Conservation (phyloP, 2,113 vertebrate species). For the Tichodroma muraria region DNA sequence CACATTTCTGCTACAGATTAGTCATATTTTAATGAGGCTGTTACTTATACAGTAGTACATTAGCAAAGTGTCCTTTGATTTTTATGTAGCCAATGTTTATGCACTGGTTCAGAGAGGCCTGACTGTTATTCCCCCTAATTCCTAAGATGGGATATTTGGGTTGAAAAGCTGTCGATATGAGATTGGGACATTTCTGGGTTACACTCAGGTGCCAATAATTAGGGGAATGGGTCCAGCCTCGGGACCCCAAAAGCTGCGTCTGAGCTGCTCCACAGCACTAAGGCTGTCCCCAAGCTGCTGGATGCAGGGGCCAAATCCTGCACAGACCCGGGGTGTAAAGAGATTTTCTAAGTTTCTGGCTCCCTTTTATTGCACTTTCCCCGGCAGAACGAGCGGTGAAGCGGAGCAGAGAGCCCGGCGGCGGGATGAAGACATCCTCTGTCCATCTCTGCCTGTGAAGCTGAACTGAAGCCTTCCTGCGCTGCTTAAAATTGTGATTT, state of each 20-base stretch:
- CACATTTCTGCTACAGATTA: conserved; percentile 18
- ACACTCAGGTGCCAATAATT: background rate
- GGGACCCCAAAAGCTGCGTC: background rate
- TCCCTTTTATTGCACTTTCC: background rate
- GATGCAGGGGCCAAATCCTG: background rate
- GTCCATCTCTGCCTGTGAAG: conserved; percentile 18
- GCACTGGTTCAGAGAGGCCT: background rate
- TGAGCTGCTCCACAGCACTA: background rate
- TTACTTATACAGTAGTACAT: conserved; percentile 62
- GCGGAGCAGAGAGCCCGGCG: background rate
- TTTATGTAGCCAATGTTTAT: conserved; percentile 52
- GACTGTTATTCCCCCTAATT: background rate
- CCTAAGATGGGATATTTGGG: background rate
- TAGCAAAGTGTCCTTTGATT: conserved; percentile 65
- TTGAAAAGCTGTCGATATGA: background rate
- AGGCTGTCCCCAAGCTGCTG: background rate
- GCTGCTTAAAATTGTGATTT: conserved; percentile 36
- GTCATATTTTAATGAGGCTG: conserved; percentile 56
- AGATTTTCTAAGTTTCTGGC: background rate
- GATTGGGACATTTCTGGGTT: background rate
- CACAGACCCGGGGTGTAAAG: background rate
- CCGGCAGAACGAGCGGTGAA: background rate
- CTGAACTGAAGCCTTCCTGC: conserved; percentile 3
- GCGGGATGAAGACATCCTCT: conserved; percentile 42
- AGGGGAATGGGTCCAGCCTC: accelerated